Conservation (phyloP, 2,888 invertebrate species). For the Ophraella communa region DNA sequence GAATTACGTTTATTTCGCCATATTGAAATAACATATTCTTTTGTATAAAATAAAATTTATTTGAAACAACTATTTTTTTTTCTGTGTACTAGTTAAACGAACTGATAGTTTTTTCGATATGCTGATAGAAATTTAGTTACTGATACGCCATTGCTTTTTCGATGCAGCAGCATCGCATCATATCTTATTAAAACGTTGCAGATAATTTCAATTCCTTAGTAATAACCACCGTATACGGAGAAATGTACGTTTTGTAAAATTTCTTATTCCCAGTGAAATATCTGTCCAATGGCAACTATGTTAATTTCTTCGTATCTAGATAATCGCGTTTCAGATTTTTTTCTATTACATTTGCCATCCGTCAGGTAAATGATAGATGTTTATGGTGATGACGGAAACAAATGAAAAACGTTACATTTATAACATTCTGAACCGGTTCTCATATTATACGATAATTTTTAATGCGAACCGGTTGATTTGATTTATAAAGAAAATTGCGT, state of each 20-base stretch:
- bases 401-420: constrained; percentile 20
- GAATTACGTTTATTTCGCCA: no score
- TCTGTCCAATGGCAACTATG: constrained; percentile 27
- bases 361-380: constrained; percentile 23
- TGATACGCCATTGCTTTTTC: not conserved
- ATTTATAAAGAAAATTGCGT: not conserved
- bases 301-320: constrained; percentile 28
- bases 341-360: constrained; percentile 14
- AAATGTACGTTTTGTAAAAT: constrained; percentile 26
- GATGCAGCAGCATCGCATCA: constrained; percentile 2
- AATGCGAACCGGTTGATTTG: not conserved
- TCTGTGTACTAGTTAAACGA: no score
- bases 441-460: not conserved
- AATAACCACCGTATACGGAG: constrained; percentile 31
- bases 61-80: no score
- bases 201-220: constrained; percentile 27
- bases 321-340: constrained; percentile 24
- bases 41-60: no score
- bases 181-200: constrained; percentile 25
- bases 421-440: constrained; percentile 4
- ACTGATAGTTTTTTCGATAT: no score
- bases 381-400: constrained; percentile 23
- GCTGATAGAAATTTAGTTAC: no score
- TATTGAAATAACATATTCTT: no score
- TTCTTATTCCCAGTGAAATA: constrained; percentile 31